A percentile compares a stretch with the other conserved stretches of the same genome.
These are phyloP conservation scores for Megalops atlanticus DNA, from an alignment of 2,113 vertebrate species.

Conservation along the genomic window DNA sequence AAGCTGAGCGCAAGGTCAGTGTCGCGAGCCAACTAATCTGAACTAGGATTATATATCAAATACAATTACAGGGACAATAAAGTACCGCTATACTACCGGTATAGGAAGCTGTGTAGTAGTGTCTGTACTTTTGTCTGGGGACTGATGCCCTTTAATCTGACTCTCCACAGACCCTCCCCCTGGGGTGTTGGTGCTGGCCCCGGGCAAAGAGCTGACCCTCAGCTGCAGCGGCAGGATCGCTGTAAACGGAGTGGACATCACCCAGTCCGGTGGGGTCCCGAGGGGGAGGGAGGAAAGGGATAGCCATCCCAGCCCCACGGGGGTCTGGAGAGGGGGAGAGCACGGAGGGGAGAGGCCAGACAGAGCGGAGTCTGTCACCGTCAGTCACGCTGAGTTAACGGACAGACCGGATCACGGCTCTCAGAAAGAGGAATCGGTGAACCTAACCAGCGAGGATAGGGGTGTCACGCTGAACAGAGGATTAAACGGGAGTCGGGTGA, in stretches of 20 bases:
- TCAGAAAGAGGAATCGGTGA: neutral
- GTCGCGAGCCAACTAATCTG: no score
- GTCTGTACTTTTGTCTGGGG: no score
- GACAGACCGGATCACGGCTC: conserved; percentile 13
- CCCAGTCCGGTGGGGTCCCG: neutral
- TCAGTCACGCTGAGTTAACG: conserved; percentile 16
- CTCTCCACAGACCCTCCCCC: conserved; percentile 55
- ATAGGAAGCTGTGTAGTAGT: no score
- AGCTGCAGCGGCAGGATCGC: conserved; percentile 59
- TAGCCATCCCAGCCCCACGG: neutral
- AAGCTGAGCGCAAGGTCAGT: no score
- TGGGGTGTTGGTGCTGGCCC: conserved; percentile 55
- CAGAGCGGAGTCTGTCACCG: neutral
- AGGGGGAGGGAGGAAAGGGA: conserved; percentile 12
- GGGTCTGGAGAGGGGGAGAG: neutral
- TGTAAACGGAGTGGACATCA: conserved; percentile 57
- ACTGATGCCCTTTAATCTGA: conserved; percentile 8
- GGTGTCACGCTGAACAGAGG: neutral
- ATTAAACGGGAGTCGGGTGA: neutral
- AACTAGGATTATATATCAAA: no score
- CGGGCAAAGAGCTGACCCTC: conserved; percentile 56
- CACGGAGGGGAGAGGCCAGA: neutral
- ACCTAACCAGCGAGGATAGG: neutral
- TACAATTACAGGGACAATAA: no score
- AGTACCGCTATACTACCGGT: no score